Conservation (phyloP, 2,797 vertebrate genomes). For the Geotrypetes seraphini region DNA sequence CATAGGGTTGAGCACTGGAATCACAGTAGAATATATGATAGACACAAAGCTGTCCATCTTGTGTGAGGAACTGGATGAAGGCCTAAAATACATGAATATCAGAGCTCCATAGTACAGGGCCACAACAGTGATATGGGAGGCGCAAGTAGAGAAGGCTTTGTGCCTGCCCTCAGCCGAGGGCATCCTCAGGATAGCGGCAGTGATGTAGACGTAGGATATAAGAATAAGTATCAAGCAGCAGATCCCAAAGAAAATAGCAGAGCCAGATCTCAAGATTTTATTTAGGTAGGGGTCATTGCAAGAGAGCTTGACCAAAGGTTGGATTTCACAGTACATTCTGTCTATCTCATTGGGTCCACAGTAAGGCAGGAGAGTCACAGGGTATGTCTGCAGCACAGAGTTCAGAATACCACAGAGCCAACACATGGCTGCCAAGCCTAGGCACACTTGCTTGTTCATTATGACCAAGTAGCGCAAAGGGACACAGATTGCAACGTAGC, state of each 20-base stretch:
- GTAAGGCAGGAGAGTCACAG: not conserved
- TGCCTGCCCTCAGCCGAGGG: not conserved
- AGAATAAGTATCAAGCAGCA: constrained; percentile 1
- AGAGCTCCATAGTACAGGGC: not conserved
- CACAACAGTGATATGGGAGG: constrained; percentile 1
- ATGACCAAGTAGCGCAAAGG: not conserved
- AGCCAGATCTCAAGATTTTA: not conserved
- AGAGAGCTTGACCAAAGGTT: constrained; percentile 1
- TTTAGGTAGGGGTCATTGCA: not conserved
- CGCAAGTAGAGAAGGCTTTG: constrained; percentile 6
- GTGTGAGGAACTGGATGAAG: not conserved
- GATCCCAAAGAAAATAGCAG: constrained; percentile 1
- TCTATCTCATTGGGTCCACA: not conserved
- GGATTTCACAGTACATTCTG: constrained; percentile 1
- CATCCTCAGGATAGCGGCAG: not conserved
- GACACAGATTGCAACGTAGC: constrained; percentile 3
- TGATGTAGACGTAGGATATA: constrained; percentile 1
- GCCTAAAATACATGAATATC: constrained; percentile 7
- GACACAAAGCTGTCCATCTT: not conserved
- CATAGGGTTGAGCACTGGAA: constrained; percentile 3
- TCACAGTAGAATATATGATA: constrained; percentile 1
- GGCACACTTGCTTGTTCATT: not conserved
- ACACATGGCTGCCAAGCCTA: not conserved
- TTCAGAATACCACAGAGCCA: not conserved
- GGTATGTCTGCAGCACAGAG: not conserved